Evolutionary conservation across 2,113 vertebrate genomes (phyloP).

Genomic region (Charadrius vociferus): DNA sequence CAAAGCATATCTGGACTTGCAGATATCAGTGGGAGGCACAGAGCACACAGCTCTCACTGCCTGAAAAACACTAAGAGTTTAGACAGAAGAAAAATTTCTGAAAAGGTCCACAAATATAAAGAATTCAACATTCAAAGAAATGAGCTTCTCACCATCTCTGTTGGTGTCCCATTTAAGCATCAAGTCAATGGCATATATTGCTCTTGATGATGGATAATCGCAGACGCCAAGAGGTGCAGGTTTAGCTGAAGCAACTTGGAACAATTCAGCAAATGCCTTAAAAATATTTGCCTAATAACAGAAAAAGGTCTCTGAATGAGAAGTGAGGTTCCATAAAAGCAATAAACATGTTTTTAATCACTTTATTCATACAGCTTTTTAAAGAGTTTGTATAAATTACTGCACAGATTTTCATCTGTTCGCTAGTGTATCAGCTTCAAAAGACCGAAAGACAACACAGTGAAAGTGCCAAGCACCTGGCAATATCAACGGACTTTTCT

Average conservation of each 20-base stretch:
- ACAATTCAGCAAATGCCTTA: constrained; percentile 84
- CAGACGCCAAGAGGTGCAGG: constrained; percentile 88
- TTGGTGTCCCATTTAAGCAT: constrained; percentile 92
- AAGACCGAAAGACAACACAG: background rate
- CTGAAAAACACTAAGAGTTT: background rate
- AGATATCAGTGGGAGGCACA: background rate
- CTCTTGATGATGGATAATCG: constrained; percentile 87
- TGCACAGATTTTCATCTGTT: too few relatives aligned
- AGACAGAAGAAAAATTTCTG: background rate
- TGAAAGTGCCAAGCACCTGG: background rate
- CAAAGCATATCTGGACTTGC: background rate
- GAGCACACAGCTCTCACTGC: background rate
- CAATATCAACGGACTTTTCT: background rate
- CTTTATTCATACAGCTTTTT: background rate
- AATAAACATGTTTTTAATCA: background rate
- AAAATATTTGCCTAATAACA: constrained; percentile 82
- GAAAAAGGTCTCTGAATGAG: background rate
- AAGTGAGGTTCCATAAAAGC: background rate
- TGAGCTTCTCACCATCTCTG: constrained; percentile 76
- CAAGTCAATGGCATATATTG: constrained; percentile 91
- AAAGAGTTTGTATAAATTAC: background rate
- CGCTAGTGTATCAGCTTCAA: background rate
- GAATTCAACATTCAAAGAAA: background rate
- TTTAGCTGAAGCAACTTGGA: constrained; percentile 82
- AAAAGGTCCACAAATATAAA: background rate